Base-by-base conservation (phyloP, 2,113 vertebrate genomes). In the Barnardius zonarius region DNA sequence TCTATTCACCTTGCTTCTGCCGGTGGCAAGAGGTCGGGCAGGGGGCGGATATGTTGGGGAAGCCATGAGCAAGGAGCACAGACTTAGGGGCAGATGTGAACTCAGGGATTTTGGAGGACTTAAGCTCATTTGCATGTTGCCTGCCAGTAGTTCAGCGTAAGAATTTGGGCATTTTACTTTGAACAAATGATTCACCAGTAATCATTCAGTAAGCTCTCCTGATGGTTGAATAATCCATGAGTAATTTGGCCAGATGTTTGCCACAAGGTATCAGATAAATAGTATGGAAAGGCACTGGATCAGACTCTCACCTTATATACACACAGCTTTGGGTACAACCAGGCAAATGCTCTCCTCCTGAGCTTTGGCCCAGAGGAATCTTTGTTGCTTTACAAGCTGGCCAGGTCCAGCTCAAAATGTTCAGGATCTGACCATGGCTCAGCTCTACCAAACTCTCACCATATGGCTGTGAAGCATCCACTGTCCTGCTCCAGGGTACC, bases 161-260 rank as follows among this genome's bases (percentile, higher is more conserved):
- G 92, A 92, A 95, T 95, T 41, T 43, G 81, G 77, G 88, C 66
- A 92, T 96, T 95, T 92, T 84, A 28, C 83, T 94, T 92, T 73
- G 77, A 92, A 90, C 86, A 94, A 96, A 91, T 95, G 96, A 94
- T 96, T 96, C 96, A 93, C 83, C 76, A 87, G 80, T 79, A 96
- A 94, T 93, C 92, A 55, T 84, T 95, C 92, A 86, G 83, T 74
- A 92, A 86, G 31, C 80, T 93, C 72, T 75, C 77, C 67, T 0
- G 0, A 64, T 86, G 83, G 82, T 79, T 96, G 92, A 92, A 93
- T 93, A 97, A 86, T 88, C 55, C 64, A 73, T 81, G 90, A 96
- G 83, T 86, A 93, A 95, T 94, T 93, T 95, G 81, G 69, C 75
- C 88, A 92, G 86, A 69, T 79, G 80, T 84, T 96, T 92, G 88